phyloP scores from a whole-genome alignment of 37 sponge, comb jelly and placozoan genomes.

The Hormiphora californensis region DNA sequence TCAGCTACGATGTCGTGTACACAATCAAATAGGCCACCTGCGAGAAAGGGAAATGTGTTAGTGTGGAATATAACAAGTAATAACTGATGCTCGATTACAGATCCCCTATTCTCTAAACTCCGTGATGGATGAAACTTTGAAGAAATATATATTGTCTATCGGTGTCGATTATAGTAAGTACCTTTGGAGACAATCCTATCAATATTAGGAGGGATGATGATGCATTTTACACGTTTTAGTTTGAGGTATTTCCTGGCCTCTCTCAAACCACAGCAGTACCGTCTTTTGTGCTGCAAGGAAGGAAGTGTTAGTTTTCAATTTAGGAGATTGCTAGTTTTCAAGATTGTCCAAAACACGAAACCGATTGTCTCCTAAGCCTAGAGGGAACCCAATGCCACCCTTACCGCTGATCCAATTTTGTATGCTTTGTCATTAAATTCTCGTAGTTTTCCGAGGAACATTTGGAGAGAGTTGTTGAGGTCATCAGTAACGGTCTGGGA shows the following conservation, averaged over 20 bases:
- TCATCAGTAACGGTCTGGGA: background rate
- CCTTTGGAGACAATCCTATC: slow-evolving; percentile 80
- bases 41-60: background rate
- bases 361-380: too few species aligned
- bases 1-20: slow-evolving; percentile 59
- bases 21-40: slow-evolving; percentile 78
- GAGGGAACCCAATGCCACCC: too few species aligned
- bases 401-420: background rate
- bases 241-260: slow-evolving; percentile 84
- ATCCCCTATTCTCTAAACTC: background rate
- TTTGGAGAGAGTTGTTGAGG: background rate
- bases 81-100: background rate
- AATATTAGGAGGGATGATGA: slow-evolving; percentile 80
- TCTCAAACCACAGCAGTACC: slow-evolving; percentile 82
- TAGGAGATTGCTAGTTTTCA: too few species aligned
- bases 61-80: background rate
- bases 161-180: background rate
- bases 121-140: background rate
- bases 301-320: too few species aligned
- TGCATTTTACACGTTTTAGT: slow-evolving; percentile 72
- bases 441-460: background rate
- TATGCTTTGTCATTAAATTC: slow-evolving; percentile 35
- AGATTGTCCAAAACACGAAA: too few species aligned
- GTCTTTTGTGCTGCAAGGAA: slow-evolving; percentile 56
- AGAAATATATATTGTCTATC: background rate